A percentile compares a stretch with the other conserved stretches of the same genome.
Evolutionary conservation across 2,888 invertebrate species (phyloP).

Genomic region (Andrena trimmerana): DNA sequence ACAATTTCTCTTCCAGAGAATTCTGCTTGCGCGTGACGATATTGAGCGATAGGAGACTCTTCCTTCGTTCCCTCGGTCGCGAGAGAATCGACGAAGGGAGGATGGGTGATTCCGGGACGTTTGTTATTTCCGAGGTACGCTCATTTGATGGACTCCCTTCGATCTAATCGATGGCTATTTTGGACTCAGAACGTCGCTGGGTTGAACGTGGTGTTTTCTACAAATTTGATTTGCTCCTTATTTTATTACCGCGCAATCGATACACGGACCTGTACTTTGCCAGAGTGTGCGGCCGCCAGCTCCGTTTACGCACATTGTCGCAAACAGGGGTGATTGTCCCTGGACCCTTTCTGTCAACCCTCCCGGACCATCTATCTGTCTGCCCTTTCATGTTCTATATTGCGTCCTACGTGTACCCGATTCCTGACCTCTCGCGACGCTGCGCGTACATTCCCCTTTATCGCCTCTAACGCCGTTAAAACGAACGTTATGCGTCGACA

Average conservation of each 20-base stretch:
- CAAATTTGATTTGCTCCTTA: constrained; percentile 38
- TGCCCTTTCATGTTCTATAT: constrained; percentile 71
- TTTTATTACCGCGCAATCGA: constrained; percentile 46
- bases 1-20: neutral
- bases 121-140: neutral
- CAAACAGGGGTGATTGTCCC: constrained; percentile 71
- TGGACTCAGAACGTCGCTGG: neutral
- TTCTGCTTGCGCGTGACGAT: neutral
- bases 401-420: constrained; percentile 62
- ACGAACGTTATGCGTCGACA: neutral
- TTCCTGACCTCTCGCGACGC: constrained; percentile 63
- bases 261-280: constrained; percentile 29
- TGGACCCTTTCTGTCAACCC: constrained; percentile 73
- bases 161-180: constrained; percentile 6
- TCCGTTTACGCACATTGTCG: constrained; percentile 66
- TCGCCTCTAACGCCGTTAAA: constrained; percentile 32
- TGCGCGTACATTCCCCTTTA: constrained; percentile 1
- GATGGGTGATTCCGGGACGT: neutral
- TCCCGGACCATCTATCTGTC: constrained; percentile 71
- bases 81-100: neutral
- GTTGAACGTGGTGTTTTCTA: neutral
- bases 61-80: neutral
- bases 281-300: constrained; percentile 41
- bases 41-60: neutral
- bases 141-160: neutral